Conservation (phyloP, 1,140 invertebrate species). For the Eubasilissa regina region DNA sequence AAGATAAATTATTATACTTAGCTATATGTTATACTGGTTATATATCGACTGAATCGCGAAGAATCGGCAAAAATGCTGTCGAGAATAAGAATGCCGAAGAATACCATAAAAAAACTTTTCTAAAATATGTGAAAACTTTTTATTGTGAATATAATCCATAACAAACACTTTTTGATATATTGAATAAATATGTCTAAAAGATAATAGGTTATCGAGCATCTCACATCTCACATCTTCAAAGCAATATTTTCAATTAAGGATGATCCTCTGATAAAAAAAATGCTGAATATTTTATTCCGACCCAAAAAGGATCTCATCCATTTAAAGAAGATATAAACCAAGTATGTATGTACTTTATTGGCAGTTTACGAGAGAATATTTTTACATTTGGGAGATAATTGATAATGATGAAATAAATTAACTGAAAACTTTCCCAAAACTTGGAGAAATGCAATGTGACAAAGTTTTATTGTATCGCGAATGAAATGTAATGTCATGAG, state of each 20-base stretch:
- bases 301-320: constrained; percentile 9
- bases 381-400: constrained; percentile 34
- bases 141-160: constrained; percentile 5
- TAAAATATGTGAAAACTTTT: constrained; percentile 28
- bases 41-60: not conserved
- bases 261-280: constrained; percentile 30
- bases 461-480: not conserved
- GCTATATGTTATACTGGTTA: not conserved
- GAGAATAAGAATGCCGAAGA: constrained; percentile 10
- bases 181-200: constrained; percentile 39
- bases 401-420: not conserved
- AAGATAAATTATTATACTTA: not conserved
- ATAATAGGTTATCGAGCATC: constrained; percentile 31
- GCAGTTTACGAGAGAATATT: constrained; percentile 57
- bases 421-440: too few relatives aligned
- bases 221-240: constrained; percentile 26
- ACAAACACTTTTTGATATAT: constrained; percentile 36
- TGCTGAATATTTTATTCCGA: constrained; percentile 35
- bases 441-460: not conserved
- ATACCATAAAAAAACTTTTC: constrained; percentile 19
- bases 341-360: constrained; percentile 57
- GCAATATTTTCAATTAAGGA: constrained; percentile 41
- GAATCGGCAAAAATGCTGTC: not conserved
- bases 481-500: not conserved
- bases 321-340: constrained; percentile 53